Conservation (phyloP, 1,140 invertebrate genomes). For the Triops longicaudatus region DNA sequence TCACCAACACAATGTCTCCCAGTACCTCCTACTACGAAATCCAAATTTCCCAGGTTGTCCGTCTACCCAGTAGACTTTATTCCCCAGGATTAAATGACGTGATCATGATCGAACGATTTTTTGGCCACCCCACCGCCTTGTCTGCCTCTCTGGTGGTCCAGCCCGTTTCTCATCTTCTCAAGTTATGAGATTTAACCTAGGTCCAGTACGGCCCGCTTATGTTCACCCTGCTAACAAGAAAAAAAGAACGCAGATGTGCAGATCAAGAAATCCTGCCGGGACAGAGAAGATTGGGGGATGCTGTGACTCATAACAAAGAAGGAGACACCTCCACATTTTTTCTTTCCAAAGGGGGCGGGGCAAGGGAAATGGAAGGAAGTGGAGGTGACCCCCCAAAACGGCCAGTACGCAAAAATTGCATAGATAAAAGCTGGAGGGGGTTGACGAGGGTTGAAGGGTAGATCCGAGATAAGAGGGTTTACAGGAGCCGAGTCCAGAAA, state of each 20-base stretch:
- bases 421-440: background rate
- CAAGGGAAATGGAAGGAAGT: background rate
- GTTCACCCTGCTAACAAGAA: no score
- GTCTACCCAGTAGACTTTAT: background rate
- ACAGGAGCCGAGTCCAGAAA: no score
- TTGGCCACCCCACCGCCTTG: no score
- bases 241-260: no score
- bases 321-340: background rate
- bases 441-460: background rate
- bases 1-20: background rate
- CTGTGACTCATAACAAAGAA: background rate
- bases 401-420: background rate
- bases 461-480: no score
- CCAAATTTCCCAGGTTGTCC: background rate
- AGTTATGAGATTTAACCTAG: background rate
- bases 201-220: background rate
- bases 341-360: background rate
- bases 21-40: background rate
- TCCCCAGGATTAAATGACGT: background rate
- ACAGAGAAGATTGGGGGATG: background rate
- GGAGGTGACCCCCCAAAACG: background rate
- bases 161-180: background rate
- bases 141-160: no score
- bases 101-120: slow-evolving; percentile 4
- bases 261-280: background rate